phyloP scores from a whole-genome alignment of 1,140 invertebrate species.

The Amyelois transitella region DNA sequence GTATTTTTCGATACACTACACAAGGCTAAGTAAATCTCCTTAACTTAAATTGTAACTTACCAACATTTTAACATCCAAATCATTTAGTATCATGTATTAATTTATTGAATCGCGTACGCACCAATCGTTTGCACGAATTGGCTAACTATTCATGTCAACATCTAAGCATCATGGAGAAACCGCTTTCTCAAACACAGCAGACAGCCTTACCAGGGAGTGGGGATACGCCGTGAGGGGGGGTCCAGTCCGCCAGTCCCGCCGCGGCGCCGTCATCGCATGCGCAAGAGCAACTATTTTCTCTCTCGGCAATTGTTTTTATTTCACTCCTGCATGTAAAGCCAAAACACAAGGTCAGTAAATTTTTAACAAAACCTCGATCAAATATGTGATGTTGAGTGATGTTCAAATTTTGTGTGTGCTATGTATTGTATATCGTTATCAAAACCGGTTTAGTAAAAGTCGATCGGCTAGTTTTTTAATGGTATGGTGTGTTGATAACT shows the following conservation, averaged over 20 bases:
- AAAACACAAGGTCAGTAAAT: neutral
- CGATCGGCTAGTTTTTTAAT: neutral
- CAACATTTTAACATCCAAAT: too few species aligned
- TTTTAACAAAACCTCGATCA: neutral
- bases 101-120: too few species aligned
- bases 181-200: neutral
- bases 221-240: neutral
- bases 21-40: too few species aligned
- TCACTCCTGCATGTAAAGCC: neutral
- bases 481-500: too few species aligned
- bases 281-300: neutral
- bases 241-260: neutral
- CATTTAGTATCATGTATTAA: too few species aligned
- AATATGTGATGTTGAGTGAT: neutral
- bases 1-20: too few species aligned
- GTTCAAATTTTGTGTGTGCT: neutral
- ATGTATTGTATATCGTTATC: neutral
- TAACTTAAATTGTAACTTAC: too few species aligned
- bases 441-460: neutral
- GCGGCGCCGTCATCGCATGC: neutral
- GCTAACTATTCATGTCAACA: too few species aligned
- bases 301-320: neutral
- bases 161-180: too few species aligned
- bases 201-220: neutral
- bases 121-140: too few species aligned